Evolutionary conservation across 2,113 vertebrate genomes (phyloP).

Genomic region (Misgurnus anguillicaudatus): DNA sequence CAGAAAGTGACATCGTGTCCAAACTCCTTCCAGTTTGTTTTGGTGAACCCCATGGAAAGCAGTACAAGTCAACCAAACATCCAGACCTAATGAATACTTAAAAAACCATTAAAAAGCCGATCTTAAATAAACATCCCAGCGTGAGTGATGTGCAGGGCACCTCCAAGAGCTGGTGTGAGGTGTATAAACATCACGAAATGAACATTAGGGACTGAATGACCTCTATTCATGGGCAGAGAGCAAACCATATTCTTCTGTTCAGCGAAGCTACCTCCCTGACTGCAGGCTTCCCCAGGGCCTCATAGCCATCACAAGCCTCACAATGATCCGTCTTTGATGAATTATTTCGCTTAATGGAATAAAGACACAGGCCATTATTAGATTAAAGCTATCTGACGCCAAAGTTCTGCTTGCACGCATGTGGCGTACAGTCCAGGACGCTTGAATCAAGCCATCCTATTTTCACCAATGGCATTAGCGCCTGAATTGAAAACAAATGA

Average conservation of each 20-base stretch:
- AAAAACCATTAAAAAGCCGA: constrained; percentile 22
- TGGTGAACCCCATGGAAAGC: not conserved
- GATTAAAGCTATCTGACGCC: constrained; percentile 54
- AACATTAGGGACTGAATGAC: constrained; percentile 50
- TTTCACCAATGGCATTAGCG: constrained; percentile 48
- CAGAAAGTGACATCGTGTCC: not conserved
- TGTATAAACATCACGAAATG: constrained; percentile 48
- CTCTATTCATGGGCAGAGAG: constrained; percentile 55
- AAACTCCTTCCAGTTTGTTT: not conserved
- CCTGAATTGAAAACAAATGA: constrained; percentile 57
- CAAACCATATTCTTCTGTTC: constrained; percentile 52
- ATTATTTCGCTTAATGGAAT: constrained; percentile 68
- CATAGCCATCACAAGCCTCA: constrained; percentile 44
- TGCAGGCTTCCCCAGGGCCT: constrained; percentile 26
- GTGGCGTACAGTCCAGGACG: constrained; percentile 21
- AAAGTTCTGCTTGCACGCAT: constrained; percentile 34
- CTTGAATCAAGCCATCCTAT: constrained; percentile 18
- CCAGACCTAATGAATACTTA: constrained; percentile 12
- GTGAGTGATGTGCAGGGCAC: constrained; percentile 13
- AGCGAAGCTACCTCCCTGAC: constrained; percentile 32
- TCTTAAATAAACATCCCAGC: constrained; percentile 26
- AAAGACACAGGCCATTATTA: constrained; percentile 55
- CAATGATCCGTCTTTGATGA: constrained; percentile 62
- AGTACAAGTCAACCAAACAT: not conserved
- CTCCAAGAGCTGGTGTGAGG: constrained; percentile 52